Evolutionary conservation across 1,140 invertebrate species (phyloP).

Genomic region (Gryon sp.): DNA sequence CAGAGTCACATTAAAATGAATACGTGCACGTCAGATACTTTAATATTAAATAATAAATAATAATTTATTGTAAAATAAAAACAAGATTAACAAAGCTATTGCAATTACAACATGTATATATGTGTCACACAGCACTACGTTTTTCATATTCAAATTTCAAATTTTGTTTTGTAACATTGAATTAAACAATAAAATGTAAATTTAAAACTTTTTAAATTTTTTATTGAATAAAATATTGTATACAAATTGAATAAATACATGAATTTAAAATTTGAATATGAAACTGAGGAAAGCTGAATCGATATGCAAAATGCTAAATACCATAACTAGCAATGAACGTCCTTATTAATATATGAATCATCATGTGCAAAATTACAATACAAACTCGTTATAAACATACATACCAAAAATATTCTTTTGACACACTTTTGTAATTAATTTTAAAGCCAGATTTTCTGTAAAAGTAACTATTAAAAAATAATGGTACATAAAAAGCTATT

Average conservation of each 20-base stretch:
- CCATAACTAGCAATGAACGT: not conserved
- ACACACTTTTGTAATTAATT: too few species aligned
- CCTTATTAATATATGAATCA: conserved; percentile 10
- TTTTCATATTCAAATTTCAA: conserved; percentile 25
- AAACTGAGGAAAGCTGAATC: conserved; percentile 1
- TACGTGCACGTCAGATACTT: conserved; percentile 21
- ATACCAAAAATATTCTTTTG: too few species aligned
- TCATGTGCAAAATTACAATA: not conserved
- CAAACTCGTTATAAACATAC: not conserved
- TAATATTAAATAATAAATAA: not conserved
- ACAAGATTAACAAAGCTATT: conserved; percentile 8
- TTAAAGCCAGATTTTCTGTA: too few species aligned
- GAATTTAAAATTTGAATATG: conserved; percentile 24
- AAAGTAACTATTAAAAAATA: too few species aligned
- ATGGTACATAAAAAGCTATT: too few species aligned
- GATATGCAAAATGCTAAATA: conserved; percentile 7
- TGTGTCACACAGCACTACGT: conserved; percentile 14
- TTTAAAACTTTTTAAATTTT: too few species aligned
- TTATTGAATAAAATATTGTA: too few species aligned
- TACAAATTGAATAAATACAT: too few species aligned
- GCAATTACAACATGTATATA: conserved; percentile 26
- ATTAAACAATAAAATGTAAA: too few species aligned
- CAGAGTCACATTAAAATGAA: conserved; percentile 8
- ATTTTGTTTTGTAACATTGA: too few species aligned
- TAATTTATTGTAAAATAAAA: not conserved